Evolutionary conservation across 2,888 invertebrate genomes (phyloP).

Genomic region (Drosophila aldrichi): DNA sequence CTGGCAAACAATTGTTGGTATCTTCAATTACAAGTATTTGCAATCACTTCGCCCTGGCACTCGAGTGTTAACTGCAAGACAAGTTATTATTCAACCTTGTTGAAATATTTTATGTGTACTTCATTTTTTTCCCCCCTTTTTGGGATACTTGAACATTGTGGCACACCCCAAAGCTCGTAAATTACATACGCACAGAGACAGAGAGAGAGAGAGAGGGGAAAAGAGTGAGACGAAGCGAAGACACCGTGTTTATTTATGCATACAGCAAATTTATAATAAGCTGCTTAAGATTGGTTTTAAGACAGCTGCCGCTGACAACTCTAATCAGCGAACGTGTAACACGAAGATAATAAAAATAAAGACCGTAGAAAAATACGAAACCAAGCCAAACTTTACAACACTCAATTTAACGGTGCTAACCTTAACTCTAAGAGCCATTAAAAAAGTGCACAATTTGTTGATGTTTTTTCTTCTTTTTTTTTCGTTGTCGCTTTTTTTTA

Average conservation of each 20-base stretch:
- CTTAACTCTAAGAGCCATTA: slow-evolving; percentile 20
- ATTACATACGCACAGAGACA: slow-evolving; percentile 18
- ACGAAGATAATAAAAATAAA: slow-evolving; percentile 20
- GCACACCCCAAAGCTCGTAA: slow-evolving; percentile 43
- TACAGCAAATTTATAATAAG: slow-evolving; percentile 61
- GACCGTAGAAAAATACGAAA: too few relatives aligned
- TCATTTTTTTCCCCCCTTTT: slow-evolving; percentile 1
- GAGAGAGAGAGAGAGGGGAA: not conserved
- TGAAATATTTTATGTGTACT: slow-evolving; percentile 23
- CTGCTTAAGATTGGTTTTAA: slow-evolving; percentile 58
- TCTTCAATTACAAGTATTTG: slow-evolving; percentile 73
- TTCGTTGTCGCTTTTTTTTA: too few relatives aligned
- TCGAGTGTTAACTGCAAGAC: slow-evolving; percentile 33
- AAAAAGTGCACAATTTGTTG: slow-evolving; percentile 45
- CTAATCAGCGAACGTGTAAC: slow-evolving; percentile 35
- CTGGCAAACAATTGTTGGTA: slow-evolving; percentile 70
- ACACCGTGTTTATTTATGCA: slow-evolving; percentile 50
- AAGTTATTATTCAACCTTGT: slow-evolving; percentile 43
- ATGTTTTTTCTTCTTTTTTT: too few relatives aligned
- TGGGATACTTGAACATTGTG: slow-evolving; percentile 1
- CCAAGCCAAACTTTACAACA: slow-evolving; percentile 31
- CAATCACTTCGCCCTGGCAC: slow-evolving; percentile 53
- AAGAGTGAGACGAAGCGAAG: not conserved
- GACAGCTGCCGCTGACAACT: slow-evolving; percentile 57
- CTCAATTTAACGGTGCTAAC: slow-evolving; percentile 27